Base-by-base conservation (phyloP, 1,140 invertebrate species). In the Anastrepha ludens region DNA sequence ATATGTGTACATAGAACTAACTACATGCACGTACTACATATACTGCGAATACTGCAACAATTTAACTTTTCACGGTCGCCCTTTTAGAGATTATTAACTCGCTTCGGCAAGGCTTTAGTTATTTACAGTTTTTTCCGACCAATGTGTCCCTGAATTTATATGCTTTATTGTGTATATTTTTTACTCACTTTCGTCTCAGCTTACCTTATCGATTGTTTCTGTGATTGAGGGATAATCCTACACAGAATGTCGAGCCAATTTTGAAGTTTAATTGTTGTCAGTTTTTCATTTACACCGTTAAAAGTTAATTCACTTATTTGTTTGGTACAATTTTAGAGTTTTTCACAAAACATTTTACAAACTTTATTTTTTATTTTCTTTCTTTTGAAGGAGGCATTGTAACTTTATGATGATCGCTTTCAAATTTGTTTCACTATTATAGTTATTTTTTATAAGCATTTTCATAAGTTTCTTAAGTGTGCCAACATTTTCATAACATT, bases 31-130 rank as follows among this genome's bases (percentile, higher is more conserved):
- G 13, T 41, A 47, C 70, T 70, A 70, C 39, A 47, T 55, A 81
- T 20, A 39, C 7, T 17, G 17, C 5, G 4, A 58, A 39, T 41
- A 81, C 74, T 55, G 47, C 50, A 81, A 55, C 47, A 9, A 20
- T 81, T 47, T 29, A 81, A 81, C 47, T 55, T 81, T 81, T 81
- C 74, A 81, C 74, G 74, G 74, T 81, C 74, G 47, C 47, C n/a
- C 8, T 81, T 78, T 81, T 9, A 20, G 47, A 81, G 47, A 81
- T 55, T 81, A 20, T 58, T 81, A 55, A 55, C 74, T 55, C 44
- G 47, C 47, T 55, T 81, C n/a, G 17, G 8, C n/a, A 29, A 50
- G n/a, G 17, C 47, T 81, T 81, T 41, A 44, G 44, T 50, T 55
- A 15, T 50, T 50, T 55, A 81, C n/a, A 1, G n/a, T 17, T 78